Base-by-base conservation (phyloP, 2,888 invertebrate species). In the Phaonia tiefii region DNA sequence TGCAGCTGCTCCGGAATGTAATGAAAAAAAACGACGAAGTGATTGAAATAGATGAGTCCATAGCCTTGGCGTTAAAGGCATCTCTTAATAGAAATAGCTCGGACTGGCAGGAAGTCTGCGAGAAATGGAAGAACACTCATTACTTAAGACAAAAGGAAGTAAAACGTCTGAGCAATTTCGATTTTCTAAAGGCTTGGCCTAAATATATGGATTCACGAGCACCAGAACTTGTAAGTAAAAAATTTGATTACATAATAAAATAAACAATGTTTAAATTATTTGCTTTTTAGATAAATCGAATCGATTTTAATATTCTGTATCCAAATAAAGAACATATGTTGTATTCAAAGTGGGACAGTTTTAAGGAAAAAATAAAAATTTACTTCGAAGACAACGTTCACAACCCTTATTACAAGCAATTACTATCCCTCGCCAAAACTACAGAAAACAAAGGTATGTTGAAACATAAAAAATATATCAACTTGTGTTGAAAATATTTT, bases 81-180 rank as follows among this genome's bases (percentile, higher is more conserved):
- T 44, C 66, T 37, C 42, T 73, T 54, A 63, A 31, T 31, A 49
- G 69, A 39, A 22, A 73, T 15, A 49, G 25, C 17, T 44, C 60
- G 7, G 17, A 74, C 17, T 69, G 69, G 60, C 26, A 63, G 54
- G 51, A 66, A 37, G 67, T 73, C 1, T 72, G 77, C 25, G 66
- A 78, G 11, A 78, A 73, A 60, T 78, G 78, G 73, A 56, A 39
- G 42, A 66, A 78, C 26, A 78, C 78, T 0, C 66, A 58, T 44
- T 13, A 51, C 20, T 31, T 78, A 10, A n/a, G 67, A 15, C 67
- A 69, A 46, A 37, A 60, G 17, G 67, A 78, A 13, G 51, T 74
- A 25, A 67, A 74, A 26, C n/a, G 22, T 60, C 26, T 73, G 15
- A 67, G n/a, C 7, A 72, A 51, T 26, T 2, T 17, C 5, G 65